A percentile compares a stretch with the other conserved stretches of the same genome.
Evolutionary conservation across 2,113 vertebrate species (phyloP).

Genomic region (Emydura subglobosa): DNA sequence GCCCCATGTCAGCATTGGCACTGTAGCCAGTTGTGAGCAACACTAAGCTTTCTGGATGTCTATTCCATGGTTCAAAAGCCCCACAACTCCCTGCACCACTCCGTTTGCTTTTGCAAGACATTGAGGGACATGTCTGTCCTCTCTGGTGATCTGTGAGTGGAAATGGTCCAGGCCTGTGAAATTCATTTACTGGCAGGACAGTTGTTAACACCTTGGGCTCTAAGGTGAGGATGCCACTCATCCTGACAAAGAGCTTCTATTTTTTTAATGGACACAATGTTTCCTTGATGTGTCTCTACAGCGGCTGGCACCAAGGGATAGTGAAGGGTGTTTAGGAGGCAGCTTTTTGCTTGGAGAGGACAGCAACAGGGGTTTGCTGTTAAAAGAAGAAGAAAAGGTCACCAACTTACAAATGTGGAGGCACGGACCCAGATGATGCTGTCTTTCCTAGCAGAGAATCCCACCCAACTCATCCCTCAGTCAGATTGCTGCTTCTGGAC

Average conservation of each 20-base stretch:
- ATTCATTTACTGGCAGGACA: neutral
- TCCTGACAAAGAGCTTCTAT: neutral
- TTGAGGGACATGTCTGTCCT: accelerated
- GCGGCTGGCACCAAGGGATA: neutral
- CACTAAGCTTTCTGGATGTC: neutral
- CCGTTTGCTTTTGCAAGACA: neutral
- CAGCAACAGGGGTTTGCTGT: neutral
- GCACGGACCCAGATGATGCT: neutral
- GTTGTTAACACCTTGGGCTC: accelerated
- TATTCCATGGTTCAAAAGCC: neutral
- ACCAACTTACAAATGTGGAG: neutral
- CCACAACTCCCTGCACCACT: neutral
- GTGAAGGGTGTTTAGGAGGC: neutral
- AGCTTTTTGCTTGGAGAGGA: neutral
- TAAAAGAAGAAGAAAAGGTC: neutral
- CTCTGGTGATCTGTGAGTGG: neutral
- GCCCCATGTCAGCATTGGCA: neutral
- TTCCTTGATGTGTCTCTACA: neutral
- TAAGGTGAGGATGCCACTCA: accelerated
- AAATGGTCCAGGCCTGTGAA: neutral
- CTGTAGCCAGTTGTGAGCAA: neutral
- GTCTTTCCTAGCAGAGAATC: neutral
- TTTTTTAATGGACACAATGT: neutral
- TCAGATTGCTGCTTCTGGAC: neutral
- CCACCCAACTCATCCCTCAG: neutral